Base-by-base conservation (phyloP, 1,140 invertebrate genomes). In the Penaeus indicus region DNA sequence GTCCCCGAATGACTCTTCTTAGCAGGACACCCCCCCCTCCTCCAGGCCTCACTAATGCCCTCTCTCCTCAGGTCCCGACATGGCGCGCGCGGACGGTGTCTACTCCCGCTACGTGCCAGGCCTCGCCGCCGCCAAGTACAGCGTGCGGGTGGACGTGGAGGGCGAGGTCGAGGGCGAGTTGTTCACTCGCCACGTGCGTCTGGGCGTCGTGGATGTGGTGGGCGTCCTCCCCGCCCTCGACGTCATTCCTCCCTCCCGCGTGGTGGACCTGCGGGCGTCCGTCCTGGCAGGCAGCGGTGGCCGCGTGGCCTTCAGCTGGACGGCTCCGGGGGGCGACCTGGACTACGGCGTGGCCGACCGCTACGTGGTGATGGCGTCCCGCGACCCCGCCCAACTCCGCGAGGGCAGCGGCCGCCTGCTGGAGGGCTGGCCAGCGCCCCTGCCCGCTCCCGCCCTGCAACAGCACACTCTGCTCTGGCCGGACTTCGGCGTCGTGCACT, bases 81-180 rank as follows among this genome's bases (percentile, higher is more conserved):
- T 95, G 32, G 94, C 93, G n/a, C 94, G 94, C 92, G 94, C 94
- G 22, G 95, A 96, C 92, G 95, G 95, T 25, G 93, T 95, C 18
- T 96, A 96, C 91, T 94, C 94, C 1, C 92, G 94, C 77, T 95
- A 94, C 90, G 95, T 95, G 90, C 94, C 93, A 62, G 92, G 94
- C 54, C 91, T 92, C 38, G 77, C 54, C 7, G 69, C 78, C 3
- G 90, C 86, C 75, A 89, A 90, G 77, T 91, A 90, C 83, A 90
- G 87, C 69, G 69, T 90, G 16, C 77, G 69, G 18, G 78, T 91
- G 82, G 79, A 89, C 22, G 90, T 91, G 27, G 72, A 90, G 60
- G 90, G 90, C 21, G 77, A 88, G 67, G 13, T 90, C 18, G 89
- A 87, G 54, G 86, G 80, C 16, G 82, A 42, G n/a, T 25, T 85